Percentiles rank a stretch among this genome's conserved stretches.
Evolutionary conservation across 2,113 vertebrate genomes (phyloP).

Genomic region (Cryptomyrus ogoouensis): DNA sequence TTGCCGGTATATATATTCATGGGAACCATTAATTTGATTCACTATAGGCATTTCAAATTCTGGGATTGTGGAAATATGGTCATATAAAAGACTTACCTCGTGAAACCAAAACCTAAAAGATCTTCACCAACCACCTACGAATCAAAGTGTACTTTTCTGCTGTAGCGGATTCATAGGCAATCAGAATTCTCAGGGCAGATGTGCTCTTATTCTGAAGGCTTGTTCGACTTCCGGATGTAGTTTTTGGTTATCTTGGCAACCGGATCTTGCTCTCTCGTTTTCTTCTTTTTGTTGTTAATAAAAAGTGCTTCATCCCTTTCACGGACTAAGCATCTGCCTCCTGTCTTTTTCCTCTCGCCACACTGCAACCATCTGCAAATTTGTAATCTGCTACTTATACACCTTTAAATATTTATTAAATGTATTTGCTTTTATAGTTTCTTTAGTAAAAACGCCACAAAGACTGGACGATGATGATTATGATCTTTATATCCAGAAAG

Average conservation of each 20-base stretch:
- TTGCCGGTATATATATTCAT: neutral
- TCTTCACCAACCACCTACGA: neutral
- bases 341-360: too few species aligned
- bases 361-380: neutral
- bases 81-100: neutral
- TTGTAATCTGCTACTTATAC: neutral
- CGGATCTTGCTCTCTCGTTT: too few species aligned
- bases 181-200: too few species aligned
- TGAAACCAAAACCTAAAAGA: neutral
- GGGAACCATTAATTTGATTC: neutral
- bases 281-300: too few species aligned
- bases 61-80: neutral
- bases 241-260: too few species aligned
- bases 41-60: neutral
- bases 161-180: too few species aligned
- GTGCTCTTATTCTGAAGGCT: too few species aligned
- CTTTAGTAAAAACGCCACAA: neutral
- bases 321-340: too few species aligned
- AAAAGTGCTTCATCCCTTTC: too few species aligned
- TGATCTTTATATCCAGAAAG: neutral
- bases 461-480: neutral
- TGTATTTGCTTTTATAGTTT: neutral
- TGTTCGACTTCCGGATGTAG: too few species aligned
- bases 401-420: neutral
- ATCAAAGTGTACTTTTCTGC: neutral